Evolutionary conservation across 2,113 vertebrate genomes (phyloP), one percentile per base, ranked within the genome.

Genomic region (Ammodytes dubius): DNA sequence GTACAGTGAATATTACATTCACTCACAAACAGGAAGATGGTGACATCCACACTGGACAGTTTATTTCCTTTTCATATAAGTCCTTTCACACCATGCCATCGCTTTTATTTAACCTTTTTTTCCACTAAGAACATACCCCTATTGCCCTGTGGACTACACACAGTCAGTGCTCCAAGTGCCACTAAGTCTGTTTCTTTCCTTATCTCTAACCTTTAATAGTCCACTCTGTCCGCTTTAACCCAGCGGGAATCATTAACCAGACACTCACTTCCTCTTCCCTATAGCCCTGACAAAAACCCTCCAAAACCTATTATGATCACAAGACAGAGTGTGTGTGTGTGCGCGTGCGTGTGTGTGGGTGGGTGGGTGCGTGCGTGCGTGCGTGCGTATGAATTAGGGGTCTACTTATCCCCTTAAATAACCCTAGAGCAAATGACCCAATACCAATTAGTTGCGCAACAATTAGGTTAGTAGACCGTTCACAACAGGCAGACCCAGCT

Each of bases 201-300:
- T 92, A 94, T 93, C 91, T 91, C 10, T 0, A 74, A 52, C 52
- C 53, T 74, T 87, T 81, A 88, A 88, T 63, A 69, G 88, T 70
- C 83, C 84, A 86, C 70, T 88, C 74, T 66, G 79, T 89, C 82
- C 50, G 63, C 81, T 85, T 80, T 70, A 73, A 90, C 74, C 87
- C 81, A 49, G 72, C 45, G 82, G 89, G 80, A 91, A 90, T 91
- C 85, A 91, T 91, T 88, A 91, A 88, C 88, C 67, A 79, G 85
- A 85, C 77, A 74, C 86, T 84, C 74, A 91, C 69, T 89, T 87
- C 87, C 87, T 71, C 50, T 85, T 83, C 50, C 77, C 39, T 49
- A 27, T 58, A 57, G 59, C 50, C 56, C 68, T 59, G 50, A 87
- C 73, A 66, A 85, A 27, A 91, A 86, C 46, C 71, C 63, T 77